A percentile compares a stretch with the other conserved stretches of the same genome.
Conservation (phyloP, 2,113 vertebrate genomes). For the Pomatostomus ruficeps region DNA sequence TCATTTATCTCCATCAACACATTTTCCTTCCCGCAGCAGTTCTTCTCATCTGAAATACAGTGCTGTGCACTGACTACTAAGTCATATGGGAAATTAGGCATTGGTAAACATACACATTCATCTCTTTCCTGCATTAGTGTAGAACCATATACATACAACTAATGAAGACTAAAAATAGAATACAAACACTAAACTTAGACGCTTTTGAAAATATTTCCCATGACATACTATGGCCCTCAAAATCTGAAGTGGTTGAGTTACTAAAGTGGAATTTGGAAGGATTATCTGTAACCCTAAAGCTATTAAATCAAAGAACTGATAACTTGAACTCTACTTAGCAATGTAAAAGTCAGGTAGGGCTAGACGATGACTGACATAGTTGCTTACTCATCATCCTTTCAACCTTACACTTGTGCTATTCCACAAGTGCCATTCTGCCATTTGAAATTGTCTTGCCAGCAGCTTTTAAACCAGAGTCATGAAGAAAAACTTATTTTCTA, state of each 20-base stretch:
- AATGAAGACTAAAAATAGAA: not conserved
- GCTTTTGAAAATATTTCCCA: not conserved
- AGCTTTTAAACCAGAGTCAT: not conserved
- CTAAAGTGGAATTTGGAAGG: not conserved
- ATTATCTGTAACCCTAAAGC: not conserved
- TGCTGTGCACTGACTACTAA: not conserved
- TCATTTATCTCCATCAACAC: not conserved
- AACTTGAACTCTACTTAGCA: not conserved
- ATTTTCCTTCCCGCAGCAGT: not conserved
- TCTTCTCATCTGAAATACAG: not conserved
- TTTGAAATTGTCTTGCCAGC: constrained; percentile 20
- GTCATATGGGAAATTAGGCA: not conserved
- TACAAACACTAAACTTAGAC: not conserved
- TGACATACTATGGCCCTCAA: not conserved
- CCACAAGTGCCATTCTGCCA: not conserved
- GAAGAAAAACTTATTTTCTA: not conserved
- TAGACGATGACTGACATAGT: not conserved
- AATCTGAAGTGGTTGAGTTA: not conserved
- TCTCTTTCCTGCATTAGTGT: not conserved
- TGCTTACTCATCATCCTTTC: not conserved
- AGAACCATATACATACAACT: not conserved
- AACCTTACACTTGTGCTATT: not conserved
- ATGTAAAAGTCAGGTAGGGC: not conserved
- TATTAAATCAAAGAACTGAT: not conserved
- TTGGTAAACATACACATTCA: not conserved